Evolutionary conservation across 2,797 vertebrate genomes (phyloP).

Genomic region (Xiphorhynchus erythropygius): DNA sequence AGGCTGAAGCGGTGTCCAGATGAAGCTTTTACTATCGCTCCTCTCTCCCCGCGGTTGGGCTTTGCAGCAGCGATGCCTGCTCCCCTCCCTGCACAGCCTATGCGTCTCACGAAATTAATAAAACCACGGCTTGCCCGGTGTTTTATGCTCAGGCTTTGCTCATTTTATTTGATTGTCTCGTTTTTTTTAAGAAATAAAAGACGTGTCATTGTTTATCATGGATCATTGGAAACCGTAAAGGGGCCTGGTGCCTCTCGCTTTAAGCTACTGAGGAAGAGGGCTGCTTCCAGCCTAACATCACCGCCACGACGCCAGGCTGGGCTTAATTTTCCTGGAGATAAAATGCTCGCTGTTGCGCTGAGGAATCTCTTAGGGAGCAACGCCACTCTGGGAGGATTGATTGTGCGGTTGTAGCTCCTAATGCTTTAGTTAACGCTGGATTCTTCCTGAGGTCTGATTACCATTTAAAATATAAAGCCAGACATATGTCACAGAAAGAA

Average conservation of each 20-base stretch:
- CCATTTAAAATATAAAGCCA: conserved; percentile 35
- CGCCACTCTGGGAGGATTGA: conserved; percentile 23
- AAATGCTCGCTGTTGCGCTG: conserved; percentile 13
- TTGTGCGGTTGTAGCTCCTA: conserved; percentile 2
- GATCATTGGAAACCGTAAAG: conserved; percentile 51
- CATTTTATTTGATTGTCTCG: conserved; percentile 45
- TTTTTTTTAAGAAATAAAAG: conserved; percentile 46
- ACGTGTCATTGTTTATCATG: conserved; percentile 56
- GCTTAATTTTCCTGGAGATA: conserved; percentile 57
- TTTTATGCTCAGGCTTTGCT: conserved; percentile 28
- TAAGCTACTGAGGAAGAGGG: conserved; percentile 4
- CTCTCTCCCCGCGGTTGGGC: background rate
- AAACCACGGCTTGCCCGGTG: conserved; percentile 16
- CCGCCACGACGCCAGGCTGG: conserved; percentile 24
- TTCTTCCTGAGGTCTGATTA: conserved; percentile 30
- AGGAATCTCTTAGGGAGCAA: conserved; percentile 30
- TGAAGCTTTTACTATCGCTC: conserved; percentile 44
- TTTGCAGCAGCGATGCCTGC: background rate
- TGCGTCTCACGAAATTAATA: conserved; percentile 54
- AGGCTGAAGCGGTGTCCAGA: conserved; percentile 29
- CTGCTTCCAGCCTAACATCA: conserved; percentile 1
- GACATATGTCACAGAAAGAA: conserved; percentile 51
- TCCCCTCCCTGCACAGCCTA: background rate
- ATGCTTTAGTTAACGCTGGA: conserved; percentile 43
- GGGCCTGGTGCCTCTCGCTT: conserved; percentile 12